A percentile compares a stretch with the other conserved stretches of the same genome.
phyloP scores from a whole-genome alignment of 2,113 vertebrate genomes.

The Ellobius talpinus region DNA sequence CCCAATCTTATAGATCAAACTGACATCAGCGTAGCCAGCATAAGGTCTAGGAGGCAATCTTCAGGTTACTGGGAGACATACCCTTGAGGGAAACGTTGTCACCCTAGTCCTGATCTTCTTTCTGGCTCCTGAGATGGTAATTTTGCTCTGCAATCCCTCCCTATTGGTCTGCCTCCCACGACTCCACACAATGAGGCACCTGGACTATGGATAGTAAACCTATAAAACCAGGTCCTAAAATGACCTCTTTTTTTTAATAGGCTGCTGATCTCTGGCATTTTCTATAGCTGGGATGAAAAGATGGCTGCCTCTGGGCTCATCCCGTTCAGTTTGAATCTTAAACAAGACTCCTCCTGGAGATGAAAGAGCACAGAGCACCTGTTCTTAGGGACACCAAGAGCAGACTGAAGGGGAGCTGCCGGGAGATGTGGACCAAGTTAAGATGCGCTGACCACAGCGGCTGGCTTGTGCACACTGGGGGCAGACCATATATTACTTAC shows the following conservation, averaged over 20 bases:
- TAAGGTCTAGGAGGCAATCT: neutral
- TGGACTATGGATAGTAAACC: no score
- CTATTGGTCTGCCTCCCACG: neutral
- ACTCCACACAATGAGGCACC: neutral
- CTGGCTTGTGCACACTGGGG: constrained; percentile 37
- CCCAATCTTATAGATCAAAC: neutral
- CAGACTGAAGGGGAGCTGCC: neutral
- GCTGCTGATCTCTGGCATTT: neutral
- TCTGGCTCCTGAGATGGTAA: no score
- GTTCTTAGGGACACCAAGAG: constrained; percentile 27
- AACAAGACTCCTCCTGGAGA: constrained; percentile 63
- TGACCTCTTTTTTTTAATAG: neutral
- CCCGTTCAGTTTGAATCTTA: constrained; percentile 53
- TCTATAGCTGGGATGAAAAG: neutral
- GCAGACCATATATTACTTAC: constrained; percentile 2
- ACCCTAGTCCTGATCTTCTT: neutral
- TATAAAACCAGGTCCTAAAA: neutral
- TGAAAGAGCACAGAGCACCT: neutral
- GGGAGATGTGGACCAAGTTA: constrained; percentile 57
- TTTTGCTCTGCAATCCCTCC: neutral
- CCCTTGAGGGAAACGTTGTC: neutral
- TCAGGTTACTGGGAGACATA: neutral
- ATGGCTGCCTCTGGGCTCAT: constrained; percentile 15
- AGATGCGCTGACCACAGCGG: constrained; percentile 1
- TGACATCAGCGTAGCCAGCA: neutral